phyloP scores from a whole-genome alignment of 37 sponge, comb jelly and placozoan species.

The Corticium candelabrum region DNA sequence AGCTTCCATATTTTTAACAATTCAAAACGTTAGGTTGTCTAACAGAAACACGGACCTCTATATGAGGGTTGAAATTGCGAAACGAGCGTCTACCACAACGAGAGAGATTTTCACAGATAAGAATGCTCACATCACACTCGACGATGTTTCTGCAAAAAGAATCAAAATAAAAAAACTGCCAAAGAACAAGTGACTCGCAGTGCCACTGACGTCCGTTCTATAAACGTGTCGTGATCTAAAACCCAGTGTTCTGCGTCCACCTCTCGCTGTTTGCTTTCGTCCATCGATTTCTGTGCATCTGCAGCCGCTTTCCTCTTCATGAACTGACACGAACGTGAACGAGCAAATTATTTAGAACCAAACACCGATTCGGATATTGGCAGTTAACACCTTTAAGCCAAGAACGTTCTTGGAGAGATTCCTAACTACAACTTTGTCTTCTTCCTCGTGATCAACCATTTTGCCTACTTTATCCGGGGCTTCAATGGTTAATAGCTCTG shows the following conservation, averaged over 20 bases:
- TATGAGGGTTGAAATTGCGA: not conserved
- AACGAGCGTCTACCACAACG: not conserved
- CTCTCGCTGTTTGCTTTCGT: not conserved
- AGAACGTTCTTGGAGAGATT: not conserved
- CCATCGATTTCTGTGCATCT: not conserved
- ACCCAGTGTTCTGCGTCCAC: not conserved
- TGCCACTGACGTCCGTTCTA: not conserved
- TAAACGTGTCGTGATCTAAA: not conserved
- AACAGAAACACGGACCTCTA: no score
- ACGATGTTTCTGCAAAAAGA: not conserved
- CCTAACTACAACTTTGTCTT: not conserved
- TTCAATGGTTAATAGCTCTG: no score
- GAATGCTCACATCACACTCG: not conserved
- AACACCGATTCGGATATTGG: not conserved
- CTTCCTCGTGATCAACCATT: no score
- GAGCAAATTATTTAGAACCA: no score
- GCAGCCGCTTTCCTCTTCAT: slow-evolving; percentile 32
- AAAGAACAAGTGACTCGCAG: no score
- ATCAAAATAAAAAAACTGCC: no score
- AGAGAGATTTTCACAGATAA: not conserved
- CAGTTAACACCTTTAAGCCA: not conserved
- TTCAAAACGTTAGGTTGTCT: not conserved
- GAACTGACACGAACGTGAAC: slow-evolving; percentile 50
- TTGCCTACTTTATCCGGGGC: no score
- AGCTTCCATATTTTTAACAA: not conserved